A percentile compares a stretch with the other conserved stretches of the same genome.
Conservation (phyloP, 2,113 vertebrate genomes). For the Spea multiplicata region DNA sequence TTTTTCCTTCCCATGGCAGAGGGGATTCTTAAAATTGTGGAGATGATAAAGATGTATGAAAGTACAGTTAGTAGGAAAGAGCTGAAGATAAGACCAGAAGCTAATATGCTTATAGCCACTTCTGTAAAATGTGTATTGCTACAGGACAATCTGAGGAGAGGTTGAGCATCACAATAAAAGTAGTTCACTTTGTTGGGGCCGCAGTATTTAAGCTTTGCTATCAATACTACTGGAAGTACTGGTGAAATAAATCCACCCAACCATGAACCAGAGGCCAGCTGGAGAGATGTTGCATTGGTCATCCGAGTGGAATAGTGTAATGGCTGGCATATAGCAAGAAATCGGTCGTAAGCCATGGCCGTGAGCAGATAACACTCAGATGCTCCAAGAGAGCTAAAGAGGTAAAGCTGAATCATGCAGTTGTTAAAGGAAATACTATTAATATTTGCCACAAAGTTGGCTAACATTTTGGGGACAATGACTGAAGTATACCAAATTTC, state of each 20-base stretch:
- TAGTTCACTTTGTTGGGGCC: slow-evolving; percentile 52
- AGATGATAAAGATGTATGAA: slow-evolving; percentile 51
- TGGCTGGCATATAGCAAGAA: slow-evolving; percentile 52
- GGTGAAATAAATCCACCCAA: slow-evolving; percentile 53
- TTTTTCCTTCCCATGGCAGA: slow-evolving; percentile 42
- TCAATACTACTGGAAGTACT: slow-evolving; percentile 43
- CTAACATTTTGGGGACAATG: slow-evolving; percentile 51
- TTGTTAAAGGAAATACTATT: slow-evolving; percentile 45
- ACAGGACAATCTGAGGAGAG: slow-evolving; percentile 54
- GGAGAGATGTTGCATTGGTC: slow-evolving; percentile 26
- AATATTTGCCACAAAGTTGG: slow-evolving; percentile 32
- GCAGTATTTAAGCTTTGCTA: slow-evolving; percentile 54
- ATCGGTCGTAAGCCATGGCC: slow-evolving; percentile 52
- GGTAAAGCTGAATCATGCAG: slow-evolving; percentile 53
- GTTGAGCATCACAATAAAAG: slow-evolving; percentile 58
- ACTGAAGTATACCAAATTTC: slow-evolving; percentile 56
- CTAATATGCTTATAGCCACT: slow-evolving; percentile 50
- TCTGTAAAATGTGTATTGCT: slow-evolving; percentile 20
- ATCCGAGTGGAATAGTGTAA: slow-evolving; percentile 53
- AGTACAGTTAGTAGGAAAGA: slow-evolving; percentile 49
- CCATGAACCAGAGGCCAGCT: slow-evolving; percentile 50
- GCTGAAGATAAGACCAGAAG: slow-evolving; percentile 42
- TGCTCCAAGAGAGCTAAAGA: slow-evolving; percentile 55
- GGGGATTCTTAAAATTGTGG: slow-evolving; percentile 38
- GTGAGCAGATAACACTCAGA: slow-evolving; percentile 52